Conservation (phyloP, 2,888 invertebrate species). For the Byasa hedistus region DNA sequence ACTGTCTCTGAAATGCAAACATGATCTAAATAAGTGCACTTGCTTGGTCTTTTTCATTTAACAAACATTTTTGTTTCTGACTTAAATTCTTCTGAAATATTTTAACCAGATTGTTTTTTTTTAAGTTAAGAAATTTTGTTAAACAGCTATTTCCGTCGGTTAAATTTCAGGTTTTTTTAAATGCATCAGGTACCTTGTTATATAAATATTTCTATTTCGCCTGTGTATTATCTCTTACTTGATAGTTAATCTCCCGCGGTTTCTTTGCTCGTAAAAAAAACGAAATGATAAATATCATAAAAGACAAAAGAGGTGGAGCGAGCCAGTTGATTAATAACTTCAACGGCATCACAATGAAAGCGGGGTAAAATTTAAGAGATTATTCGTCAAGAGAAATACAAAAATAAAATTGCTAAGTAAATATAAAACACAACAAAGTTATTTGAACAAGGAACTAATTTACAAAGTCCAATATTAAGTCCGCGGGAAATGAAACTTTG, state of each 20-base stretch:
- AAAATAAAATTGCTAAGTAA: conserved; percentile 32
- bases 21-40: too few relatives aligned
- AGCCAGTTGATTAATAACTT: conserved; percentile 28
- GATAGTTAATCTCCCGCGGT: conserved; percentile 14
- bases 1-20: too few relatives aligned
- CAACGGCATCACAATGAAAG: conserved; percentile 25
- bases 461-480: conserved; percentile 36
- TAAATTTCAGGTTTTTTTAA: too few relatives aligned
- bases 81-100: too few relatives aligned
- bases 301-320: conserved; percentile 20
- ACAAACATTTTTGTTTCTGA: too few relatives aligned
- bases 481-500: conserved; percentile 29
- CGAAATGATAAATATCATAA: conserved; percentile 20
- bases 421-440: conserved; percentile 34
- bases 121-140: too few relatives aligned
- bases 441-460: conserved; percentile 38
- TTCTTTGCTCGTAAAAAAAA: conserved; percentile 18
- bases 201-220: too few relatives aligned
- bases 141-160: too few relatives aligned
- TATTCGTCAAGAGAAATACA: conserved; percentile 17
- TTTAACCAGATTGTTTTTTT: too few relatives aligned
- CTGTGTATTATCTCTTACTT: background rate
- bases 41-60: too few relatives aligned
- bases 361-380: conserved; percentile 27
- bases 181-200: too few relatives aligned